These are phyloP conservation scores for Heliocidaris tuberculata DNA, from an alignment of 35 echinoderm and acorn worm species.

Conservation along the genomic window DNA sequence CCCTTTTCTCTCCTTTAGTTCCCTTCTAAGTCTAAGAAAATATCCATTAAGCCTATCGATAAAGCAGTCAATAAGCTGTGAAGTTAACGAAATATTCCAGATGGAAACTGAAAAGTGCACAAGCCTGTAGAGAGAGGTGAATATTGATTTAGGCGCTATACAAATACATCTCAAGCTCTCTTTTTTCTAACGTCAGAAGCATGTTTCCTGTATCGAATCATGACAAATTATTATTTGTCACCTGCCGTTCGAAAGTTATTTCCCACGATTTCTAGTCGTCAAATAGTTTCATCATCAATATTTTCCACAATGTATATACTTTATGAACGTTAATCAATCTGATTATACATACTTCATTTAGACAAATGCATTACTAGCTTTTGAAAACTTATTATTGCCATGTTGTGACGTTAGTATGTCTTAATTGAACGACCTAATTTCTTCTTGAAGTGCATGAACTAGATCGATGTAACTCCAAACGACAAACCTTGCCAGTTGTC, in stretches of 20 bases:
- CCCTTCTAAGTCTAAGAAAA: too few relatives aligned
- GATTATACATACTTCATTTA: background rate
- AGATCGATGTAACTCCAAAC: background rate
- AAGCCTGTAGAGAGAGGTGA: background rate
- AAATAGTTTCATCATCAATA: background rate
- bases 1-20: background rate
- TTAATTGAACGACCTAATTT: background rate
- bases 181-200: background rate
- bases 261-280: background rate
- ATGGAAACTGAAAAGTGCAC: background rate
- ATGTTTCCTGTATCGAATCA: background rate
- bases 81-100: background rate
- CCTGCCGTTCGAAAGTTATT: background rate
- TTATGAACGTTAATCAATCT: background rate
- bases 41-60: too few relatives aligned
- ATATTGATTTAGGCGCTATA: background rate
- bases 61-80: background rate
- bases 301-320: background rate
- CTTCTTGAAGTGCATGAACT: background rate
- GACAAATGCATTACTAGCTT: background rate
- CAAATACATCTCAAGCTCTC: background rate
- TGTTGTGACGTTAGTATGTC: background rate
- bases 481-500: background rate
- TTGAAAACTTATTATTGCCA: background rate
- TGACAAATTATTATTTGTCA: background rate